Evolutionary conservation across 2,888 invertebrate genomes (phyloP).

Genomic region (Lepetodrilus schrolli): DNA sequence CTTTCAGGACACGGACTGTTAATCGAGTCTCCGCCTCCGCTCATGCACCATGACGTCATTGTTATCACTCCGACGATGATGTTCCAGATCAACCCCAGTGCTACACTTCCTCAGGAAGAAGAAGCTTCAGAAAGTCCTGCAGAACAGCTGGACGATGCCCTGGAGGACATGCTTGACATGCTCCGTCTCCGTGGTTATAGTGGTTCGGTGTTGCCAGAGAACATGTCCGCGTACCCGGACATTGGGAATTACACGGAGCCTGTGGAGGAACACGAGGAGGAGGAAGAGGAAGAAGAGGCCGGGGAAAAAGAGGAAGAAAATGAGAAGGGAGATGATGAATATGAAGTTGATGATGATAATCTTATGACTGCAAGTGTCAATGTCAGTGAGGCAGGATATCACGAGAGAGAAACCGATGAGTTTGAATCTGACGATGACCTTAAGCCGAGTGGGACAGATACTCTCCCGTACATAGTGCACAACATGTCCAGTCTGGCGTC

Average conservation of each 20-base stretch:
- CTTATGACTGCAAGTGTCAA: background rate
- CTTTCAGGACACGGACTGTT: too few relatives aligned
- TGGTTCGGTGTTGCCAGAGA: slow-evolving; percentile 18
- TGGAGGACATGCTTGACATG: slow-evolving; percentile 30
- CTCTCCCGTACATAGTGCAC: background rate
- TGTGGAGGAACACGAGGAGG: slow-evolving; percentile 16
- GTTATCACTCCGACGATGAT: too few relatives aligned
- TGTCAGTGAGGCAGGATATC: background rate
- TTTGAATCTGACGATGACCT: background rate
- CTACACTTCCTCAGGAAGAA: background rate
- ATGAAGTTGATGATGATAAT: slow-evolving; percentile 6
- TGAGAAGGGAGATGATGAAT: background rate
- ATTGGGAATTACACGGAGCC: slow-evolving; percentile 32
- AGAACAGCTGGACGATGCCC: slow-evolving; percentile 13
- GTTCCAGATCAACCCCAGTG: too few relatives aligned
- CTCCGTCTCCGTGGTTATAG: slow-evolving; percentile 22
- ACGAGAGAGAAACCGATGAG: background rate
- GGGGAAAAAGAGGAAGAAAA: background rate
- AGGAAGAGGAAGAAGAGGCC: slow-evolving; percentile 5
- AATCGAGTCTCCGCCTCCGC: too few relatives aligned
- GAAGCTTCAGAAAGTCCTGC: slow-evolving; percentile 13
- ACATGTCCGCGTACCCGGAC: slow-evolving; percentile 36
- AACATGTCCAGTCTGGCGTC: background rate
- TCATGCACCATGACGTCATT: too few relatives aligned
- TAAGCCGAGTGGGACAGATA: background rate